Evolutionary conservation across 2,797 vertebrate genomes (phyloP).

Genomic region (Xenentodon cancila): DNA sequence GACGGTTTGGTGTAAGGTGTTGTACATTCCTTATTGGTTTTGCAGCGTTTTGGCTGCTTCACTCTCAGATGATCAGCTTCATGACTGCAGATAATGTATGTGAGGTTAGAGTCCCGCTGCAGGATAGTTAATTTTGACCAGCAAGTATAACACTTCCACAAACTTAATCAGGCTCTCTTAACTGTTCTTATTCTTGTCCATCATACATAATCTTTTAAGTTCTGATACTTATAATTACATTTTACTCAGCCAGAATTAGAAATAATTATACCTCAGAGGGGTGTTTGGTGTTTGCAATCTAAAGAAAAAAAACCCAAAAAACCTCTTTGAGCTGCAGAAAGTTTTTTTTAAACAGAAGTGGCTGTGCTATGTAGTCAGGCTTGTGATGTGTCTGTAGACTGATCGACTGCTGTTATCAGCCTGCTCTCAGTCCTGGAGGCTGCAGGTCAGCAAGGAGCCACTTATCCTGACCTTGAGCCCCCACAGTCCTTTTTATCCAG

Average conservation of each 20-base stretch:
- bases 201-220: slow-evolving; percentile 32
- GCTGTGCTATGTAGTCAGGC: slow-evolving; percentile 37
- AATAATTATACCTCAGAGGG: slow-evolving; percentile 45
- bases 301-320: slow-evolving; percentile 13
- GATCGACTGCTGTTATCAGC: slow-evolving; percentile 56
- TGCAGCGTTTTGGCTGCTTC: slow-evolving; percentile 49
- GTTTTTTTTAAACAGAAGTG: slow-evolving; percentile 27
- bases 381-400: slow-evolving; percentile 50
- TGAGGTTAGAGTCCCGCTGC: neutral
- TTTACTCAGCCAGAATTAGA: slow-evolving; percentile 53
- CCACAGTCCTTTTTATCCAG: slow-evolving; percentile 7
- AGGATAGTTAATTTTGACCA: too few relatives aligned
- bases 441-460: slow-evolving; percentile 64
- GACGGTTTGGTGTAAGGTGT: slow-evolving; percentile 45
- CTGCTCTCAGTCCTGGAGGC: slow-evolving; percentile 40
- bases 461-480: slow-evolving; percentile 64
- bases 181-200: slow-evolving; percentile 34
- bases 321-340: slow-evolving; percentile 42
- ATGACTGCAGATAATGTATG: slow-evolving; percentile 39
- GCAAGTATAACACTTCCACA: slow-evolving; percentile 32
- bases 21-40: slow-evolving; percentile 59
- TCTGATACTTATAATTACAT: slow-evolving; percentile 45
- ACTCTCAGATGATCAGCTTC: slow-evolving; percentile 48
- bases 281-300: slow-evolving; percentile 44
- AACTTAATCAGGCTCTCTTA: slow-evolving; percentile 47